phyloP scores from a whole-genome alignment of 2,113 vertebrate genomes.

The Eretmochelys imbricata region DNA sequence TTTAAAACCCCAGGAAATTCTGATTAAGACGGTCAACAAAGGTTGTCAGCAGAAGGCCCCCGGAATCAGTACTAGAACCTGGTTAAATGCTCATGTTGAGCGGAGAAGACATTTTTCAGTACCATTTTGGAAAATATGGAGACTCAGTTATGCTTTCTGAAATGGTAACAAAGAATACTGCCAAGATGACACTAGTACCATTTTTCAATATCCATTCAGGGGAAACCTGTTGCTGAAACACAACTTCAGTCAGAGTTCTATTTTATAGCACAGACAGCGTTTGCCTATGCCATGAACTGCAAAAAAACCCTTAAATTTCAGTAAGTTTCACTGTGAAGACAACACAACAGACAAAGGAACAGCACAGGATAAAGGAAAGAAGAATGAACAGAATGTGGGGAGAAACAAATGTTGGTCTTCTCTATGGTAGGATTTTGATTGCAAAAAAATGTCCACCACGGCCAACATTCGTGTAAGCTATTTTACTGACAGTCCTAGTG shows the following conservation, averaged over 20 bases:
- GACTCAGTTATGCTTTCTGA: neutral
- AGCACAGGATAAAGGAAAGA: neutral
- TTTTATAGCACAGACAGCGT: neutral
- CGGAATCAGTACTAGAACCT: neutral
- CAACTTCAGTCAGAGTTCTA: fast-evolving
- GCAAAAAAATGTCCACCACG: neutral
- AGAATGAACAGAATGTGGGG: fast-evolving
- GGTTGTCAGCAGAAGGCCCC: neutral
- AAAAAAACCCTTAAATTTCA: neutral
- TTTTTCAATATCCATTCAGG: neutral
- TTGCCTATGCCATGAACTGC: neutral
- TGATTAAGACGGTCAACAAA: neutral
- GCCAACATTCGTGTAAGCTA: neutral
- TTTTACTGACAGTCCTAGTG: neutral
- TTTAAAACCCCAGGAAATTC: neutral
- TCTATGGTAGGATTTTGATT: neutral
- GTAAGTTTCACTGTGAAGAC: neutral
- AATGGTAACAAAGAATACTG: neutral
- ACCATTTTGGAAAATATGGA: neutral
- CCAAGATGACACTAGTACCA: neutral
- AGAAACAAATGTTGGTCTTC: fast-evolving
- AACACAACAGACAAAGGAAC: neutral
- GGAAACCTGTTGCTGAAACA: neutral
- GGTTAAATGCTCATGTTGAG: neutral
- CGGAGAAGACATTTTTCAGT: neutral